phyloP scores from a whole-genome alignment of 2,113 vertebrate species.

The Varanus komodoensis region DNA sequence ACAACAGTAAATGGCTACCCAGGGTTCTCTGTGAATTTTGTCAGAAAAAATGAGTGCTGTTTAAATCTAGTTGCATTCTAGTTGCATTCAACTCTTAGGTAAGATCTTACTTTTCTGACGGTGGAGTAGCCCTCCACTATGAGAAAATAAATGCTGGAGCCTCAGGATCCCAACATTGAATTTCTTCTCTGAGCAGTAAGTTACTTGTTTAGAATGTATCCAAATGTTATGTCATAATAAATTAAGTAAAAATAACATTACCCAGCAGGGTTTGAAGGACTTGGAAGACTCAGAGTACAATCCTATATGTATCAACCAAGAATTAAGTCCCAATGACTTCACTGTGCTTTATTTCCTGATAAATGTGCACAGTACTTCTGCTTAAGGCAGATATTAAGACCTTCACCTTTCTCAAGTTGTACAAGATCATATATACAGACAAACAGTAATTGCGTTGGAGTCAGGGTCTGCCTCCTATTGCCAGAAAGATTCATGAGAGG shows the following conservation, averaged over 20 bases:
- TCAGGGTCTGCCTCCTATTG: too few species aligned
- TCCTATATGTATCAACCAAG: background rate
- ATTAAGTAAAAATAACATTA: constrained; percentile 28
- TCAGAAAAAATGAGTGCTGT: too few species aligned
- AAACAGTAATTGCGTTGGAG: background rate
- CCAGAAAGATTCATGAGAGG: too few species aligned
- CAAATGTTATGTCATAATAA: background rate
- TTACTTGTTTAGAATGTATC: background rate
- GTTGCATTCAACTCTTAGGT: too few species aligned
- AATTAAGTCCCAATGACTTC: too few species aligned
- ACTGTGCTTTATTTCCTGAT: too few species aligned
- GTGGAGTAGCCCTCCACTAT: background rate
- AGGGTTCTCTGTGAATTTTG: too few species aligned
- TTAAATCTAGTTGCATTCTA: too few species aligned
- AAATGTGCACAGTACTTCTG: too few species aligned
- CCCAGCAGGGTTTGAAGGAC: constrained; percentile 59
- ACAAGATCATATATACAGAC: background rate
- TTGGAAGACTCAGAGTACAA: constrained; percentile 54
- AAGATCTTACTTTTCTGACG: too few species aligned
- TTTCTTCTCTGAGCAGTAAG: background rate
- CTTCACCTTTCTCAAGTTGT: background rate
- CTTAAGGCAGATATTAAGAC: background rate
- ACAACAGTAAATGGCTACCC: too few species aligned
- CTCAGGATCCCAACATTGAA: background rate
- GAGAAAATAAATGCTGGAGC: fast-evolving